phyloP scores from a whole-genome alignment of 2,888 invertebrate genomes.

The Diadromus collaris region DNA sequence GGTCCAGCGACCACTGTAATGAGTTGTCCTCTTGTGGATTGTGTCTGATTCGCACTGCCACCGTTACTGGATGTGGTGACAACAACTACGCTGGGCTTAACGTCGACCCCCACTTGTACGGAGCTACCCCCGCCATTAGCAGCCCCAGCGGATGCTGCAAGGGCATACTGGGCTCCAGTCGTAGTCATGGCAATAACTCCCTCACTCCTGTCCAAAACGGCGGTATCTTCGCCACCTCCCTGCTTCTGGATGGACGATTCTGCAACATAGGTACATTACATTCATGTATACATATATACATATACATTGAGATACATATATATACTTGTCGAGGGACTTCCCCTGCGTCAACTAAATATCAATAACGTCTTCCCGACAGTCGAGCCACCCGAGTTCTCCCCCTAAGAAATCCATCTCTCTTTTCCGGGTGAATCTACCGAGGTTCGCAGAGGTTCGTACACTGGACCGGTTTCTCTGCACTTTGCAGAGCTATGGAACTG shows the following conservation, averaged over 20 bases:
- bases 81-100: conserved; percentile 77
- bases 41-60: conserved; percentile 75
- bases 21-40: conserved; percentile 76
- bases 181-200: conserved; percentile 80
- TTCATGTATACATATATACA: conserved; percentile 48
- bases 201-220: conserved; percentile 74
- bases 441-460: neutral
- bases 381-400: neutral
- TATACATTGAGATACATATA: conserved; percentile 51
- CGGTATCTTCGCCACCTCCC: conserved; percentile 73
- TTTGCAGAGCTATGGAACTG: neutral
- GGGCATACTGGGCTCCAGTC: conserved; percentile 79
- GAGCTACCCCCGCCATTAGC: conserved; percentile 77
- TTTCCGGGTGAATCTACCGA: neutral
- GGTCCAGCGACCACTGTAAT: conserved; percentile 78
- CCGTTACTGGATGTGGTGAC: conserved; percentile 78
- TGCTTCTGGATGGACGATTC: conserved; percentile 72
- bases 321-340: conserved; percentile 22
- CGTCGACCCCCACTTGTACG: conserved; percentile 76
- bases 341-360: conserved; percentile 68
- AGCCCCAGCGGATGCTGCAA: conserved; percentile 78
- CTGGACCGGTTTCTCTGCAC: neutral
- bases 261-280: conserved; percentile 68
- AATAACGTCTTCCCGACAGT: conserved; percentile 68
- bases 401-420: conserved; percentile 31